Conservation (phyloP, 2,113 vertebrate species). For the Dromaius novaehollandiae region DNA sequence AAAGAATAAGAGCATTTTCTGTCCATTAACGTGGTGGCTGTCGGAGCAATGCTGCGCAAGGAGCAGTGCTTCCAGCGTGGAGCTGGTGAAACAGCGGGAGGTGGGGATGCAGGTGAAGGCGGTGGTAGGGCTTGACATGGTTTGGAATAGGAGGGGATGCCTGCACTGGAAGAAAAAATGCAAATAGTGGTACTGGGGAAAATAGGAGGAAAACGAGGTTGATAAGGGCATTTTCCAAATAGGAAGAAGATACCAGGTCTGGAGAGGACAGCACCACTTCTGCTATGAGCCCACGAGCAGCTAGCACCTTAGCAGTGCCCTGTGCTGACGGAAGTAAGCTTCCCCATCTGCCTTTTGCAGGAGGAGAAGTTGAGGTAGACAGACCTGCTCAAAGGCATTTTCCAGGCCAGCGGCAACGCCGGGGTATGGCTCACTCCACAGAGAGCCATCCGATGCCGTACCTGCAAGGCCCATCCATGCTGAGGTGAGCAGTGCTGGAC, state of each 20-base stretch:
- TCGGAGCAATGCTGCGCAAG: not conserved
- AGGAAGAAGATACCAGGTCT: not conserved
- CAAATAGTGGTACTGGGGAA: not conserved
- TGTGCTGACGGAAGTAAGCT: not conserved
- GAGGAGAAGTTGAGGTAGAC: not conserved
- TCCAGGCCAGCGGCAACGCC: not conserved
- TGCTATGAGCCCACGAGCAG: not conserved
- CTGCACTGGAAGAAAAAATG: not conserved
- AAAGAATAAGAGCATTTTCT: not conserved
- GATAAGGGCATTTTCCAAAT: not conserved
- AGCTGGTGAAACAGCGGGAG: not conserved
- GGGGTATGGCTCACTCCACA: not conserved
- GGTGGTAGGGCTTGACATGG: not conserved
- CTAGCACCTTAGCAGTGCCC: not conserved
- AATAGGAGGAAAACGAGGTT: not conserved
- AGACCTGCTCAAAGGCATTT: not conserved
- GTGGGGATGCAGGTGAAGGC: not conserved
- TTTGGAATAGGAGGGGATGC: not conserved
- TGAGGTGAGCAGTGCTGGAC: not conserved
- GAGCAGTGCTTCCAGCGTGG: not conserved
- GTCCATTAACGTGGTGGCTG: not conserved
- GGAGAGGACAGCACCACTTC: not conserved
- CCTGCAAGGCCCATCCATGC: too few species aligned
- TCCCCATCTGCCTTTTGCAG: not conserved
- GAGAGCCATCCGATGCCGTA: not conserved